Conservation (phyloP, 2,113 vertebrate genomes). For the Amphiprion ocellaris region DNA sequence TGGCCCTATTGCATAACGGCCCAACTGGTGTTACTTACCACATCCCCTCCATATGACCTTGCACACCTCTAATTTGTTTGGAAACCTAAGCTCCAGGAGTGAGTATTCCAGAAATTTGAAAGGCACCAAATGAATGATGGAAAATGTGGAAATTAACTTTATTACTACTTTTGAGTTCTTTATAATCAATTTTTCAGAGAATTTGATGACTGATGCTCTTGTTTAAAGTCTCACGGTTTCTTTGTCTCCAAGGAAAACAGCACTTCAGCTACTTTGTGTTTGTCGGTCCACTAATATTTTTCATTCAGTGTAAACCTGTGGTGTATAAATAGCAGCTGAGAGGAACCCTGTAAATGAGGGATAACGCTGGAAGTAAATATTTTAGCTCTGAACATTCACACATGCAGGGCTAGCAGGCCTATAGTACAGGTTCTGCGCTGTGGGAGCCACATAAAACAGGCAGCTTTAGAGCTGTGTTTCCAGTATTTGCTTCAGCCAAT, state of each 20-base stretch:
- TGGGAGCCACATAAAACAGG: conserved; percentile 60
- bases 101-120: conserved; percentile 65
- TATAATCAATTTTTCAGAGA: conserved; percentile 31
- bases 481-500: conserved; percentile 69
- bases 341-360: conserved; percentile 52
- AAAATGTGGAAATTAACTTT: conserved; percentile 49
- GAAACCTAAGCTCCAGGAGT: conserved; percentile 59
- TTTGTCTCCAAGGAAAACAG: conserved; percentile 35
- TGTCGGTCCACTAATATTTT: conserved; percentile 31
- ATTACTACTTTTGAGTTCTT: conserved; percentile 26
- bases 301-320: conserved; percentile 40
- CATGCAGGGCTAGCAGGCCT: conserved; percentile 9
- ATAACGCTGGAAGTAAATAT: conserved; percentile 55
- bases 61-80: conserved; percentile 69
- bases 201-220: conserved; percentile 16
- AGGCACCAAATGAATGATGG: conserved; percentile 39
- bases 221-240: conserved; percentile 25
- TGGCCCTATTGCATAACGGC: conserved; percentile 67
- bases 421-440: conserved; percentile 24
- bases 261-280: conserved; percentile 22
- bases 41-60: conserved; percentile 69
- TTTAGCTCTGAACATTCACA: conserved; percentile 39
- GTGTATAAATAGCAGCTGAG: conserved; percentile 54
- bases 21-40: conserved; percentile 69
- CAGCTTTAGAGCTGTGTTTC: conserved; percentile 38